Evolutionary conservation across 2,888 invertebrate species (phyloP).

Genomic region (Dasypolia templi): DNA sequence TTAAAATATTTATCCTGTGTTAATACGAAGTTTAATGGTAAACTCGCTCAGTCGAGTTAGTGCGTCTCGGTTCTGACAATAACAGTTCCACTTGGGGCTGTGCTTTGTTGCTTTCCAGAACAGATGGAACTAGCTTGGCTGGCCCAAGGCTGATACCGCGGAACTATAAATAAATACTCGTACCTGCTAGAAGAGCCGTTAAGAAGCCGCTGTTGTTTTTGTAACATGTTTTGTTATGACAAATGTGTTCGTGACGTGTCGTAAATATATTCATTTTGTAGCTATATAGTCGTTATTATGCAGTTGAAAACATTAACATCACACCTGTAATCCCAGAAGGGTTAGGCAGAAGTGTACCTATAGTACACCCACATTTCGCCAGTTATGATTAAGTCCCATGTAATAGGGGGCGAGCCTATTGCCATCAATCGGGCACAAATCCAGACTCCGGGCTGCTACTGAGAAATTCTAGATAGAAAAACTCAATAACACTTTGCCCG

Average conservation of each 20-base stretch:
- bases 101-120: slow-evolving; percentile 38
- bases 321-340: too few relatives aligned
- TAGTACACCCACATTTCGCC: too few relatives aligned
- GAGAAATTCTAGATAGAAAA: too few relatives aligned
- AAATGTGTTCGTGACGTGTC: slow-evolving; percentile 12
- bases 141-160: slow-evolving; percentile 43
- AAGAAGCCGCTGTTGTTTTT: slow-evolving; percentile 32
- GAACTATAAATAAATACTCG: slow-evolving; percentile 41
- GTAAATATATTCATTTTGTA: slow-evolving; percentile 30
- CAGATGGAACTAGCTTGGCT: slow-evolving; percentile 30
- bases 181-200: slow-evolving; percentile 36
- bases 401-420: too few relatives aligned
- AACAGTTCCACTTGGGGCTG: slow-evolving; percentile 42
- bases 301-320: slow-evolving; percentile 39
- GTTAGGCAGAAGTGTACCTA: too few relatives aligned
- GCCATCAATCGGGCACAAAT: too few relatives aligned
- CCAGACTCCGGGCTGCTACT: too few relatives aligned
- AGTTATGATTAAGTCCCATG: too few relatives aligned
- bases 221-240: slow-evolving; percentile 17
- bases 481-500: too few relatives aligned
- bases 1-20: slow-evolving; percentile 71
- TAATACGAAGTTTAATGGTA: slow-evolving; percentile 64
- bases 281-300: slow-evolving; percentile 21
- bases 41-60: slow-evolving; percentile 59
- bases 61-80: slow-evolving; percentile 50